phyloP scores from a whole-genome alignment of 23 tunicate genomes.

The Halocynthia aurantium region DNA sequence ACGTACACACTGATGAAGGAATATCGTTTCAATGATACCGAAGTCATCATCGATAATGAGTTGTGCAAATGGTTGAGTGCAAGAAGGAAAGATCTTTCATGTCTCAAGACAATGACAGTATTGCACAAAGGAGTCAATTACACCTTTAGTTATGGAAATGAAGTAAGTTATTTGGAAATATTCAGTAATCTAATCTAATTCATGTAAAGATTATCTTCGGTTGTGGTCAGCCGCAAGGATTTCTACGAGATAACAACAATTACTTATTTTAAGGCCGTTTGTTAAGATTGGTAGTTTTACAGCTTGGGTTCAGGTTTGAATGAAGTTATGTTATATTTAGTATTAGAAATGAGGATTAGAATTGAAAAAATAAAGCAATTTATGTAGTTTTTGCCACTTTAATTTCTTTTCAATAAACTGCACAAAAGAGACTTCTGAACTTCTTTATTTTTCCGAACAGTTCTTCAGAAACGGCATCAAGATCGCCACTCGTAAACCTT shows the following conservation, averaged over 20 bases:
- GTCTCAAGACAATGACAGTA: slow-evolving; percentile 42
- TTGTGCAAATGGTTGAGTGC: slow-evolving; percentile 48
- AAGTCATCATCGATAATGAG: slow-evolving; percentile 49
- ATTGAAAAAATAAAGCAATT: no score
- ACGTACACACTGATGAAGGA: slow-evolving; percentile 57
- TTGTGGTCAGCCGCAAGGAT: no score
- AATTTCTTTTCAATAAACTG: no score
- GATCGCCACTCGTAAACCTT: slow-evolving; percentile 10
- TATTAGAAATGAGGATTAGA: no score
- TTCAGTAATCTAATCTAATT: neutral
- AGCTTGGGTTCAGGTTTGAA: no score
- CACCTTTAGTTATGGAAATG: slow-evolving; percentile 42
- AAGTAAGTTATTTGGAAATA: slow-evolving; percentile 7
- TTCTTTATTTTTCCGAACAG: slow-evolving; percentile 8
- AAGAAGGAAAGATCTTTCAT: slow-evolving; percentile 24
- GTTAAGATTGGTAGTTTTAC: no score
- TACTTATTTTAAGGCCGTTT: no score
- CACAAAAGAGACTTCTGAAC: no score
- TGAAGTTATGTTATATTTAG: no score
- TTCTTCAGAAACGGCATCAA: slow-evolving; percentile 28
- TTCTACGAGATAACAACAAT: no score
- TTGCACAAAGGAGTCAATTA: slow-evolving; percentile 35
- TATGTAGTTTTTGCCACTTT: no score
- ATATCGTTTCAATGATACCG: slow-evolving; percentile 45
- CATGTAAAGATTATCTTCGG: no score